phyloP scores from a whole-genome alignment of 2,113 vertebrate species.

The Protobothrops mucrosquamatus region DNA sequence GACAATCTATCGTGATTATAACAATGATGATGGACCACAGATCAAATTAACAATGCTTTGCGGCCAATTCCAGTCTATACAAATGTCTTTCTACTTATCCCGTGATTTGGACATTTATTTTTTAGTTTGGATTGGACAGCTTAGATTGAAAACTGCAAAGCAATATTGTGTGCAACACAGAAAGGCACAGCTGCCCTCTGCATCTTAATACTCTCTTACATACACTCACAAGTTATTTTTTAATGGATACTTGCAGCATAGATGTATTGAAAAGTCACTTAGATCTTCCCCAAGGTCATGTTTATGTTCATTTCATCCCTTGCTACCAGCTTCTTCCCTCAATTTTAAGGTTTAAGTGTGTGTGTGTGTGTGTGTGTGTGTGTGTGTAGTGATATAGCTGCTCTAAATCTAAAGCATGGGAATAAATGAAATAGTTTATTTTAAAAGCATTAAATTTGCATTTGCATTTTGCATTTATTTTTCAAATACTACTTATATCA shows the following conservation, averaged over 20 bases:
- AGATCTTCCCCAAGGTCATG: neutral
- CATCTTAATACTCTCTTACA: neutral
- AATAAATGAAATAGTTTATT: neutral
- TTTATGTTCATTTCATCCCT: neutral
- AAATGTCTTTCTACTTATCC: neutral
- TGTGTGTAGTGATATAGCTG: neutral
- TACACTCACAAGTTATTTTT: neutral
- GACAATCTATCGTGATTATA: neutral
- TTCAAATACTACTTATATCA: neutral
- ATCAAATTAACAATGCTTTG: neutral
- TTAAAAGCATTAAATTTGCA: neutral
- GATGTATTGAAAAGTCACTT: neutral
- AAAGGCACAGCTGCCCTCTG: neutral
- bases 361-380: too few relatives aligned
- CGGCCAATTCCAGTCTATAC: too few relatives aligned
- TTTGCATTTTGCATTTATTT: neutral
- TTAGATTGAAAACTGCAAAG: neutral
- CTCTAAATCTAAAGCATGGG: neutral
- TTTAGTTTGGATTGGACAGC: neutral
- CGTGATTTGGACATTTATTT: neutral
- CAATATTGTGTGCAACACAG: neutral
- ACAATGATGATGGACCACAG: neutral
- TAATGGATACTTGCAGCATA: neutral
- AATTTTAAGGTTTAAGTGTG: neutral
- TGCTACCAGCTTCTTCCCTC: neutral